Percentiles rank a stretch among this genome's conserved stretches.
Conservation (phyloP, 2,888 invertebrate genomes). For the Nysson spinosus region DNA sequence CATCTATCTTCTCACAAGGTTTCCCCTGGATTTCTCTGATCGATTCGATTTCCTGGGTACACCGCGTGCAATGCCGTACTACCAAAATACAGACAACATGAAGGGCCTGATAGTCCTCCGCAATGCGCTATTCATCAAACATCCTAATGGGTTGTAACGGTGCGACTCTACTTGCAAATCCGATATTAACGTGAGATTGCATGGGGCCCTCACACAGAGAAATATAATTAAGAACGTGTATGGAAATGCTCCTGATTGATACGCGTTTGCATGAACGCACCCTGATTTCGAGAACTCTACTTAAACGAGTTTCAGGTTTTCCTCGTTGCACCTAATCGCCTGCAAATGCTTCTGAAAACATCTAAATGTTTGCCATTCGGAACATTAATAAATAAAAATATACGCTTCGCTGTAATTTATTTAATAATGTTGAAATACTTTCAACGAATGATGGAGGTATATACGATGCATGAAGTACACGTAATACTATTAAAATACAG, state of each 20-base stretch:
- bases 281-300: background rate
- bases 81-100: slow-evolving; percentile 43
- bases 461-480: no score
- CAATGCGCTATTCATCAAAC: slow-evolving; percentile 56
- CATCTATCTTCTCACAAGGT: slow-evolving; percentile 13
- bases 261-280: slow-evolving; percentile 5
- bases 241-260: slow-evolving; percentile 7
- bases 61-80: background rate
- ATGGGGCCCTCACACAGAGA: slow-evolving; percentile 14
- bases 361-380: no score
- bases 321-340: no score
- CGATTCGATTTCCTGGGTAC: slow-evolving; percentile 19
- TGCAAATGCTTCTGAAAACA: no score
- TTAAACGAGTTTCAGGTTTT: background rate
- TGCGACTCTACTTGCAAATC: slow-evolving; percentile 40
- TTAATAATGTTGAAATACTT: no score
- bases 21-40: slow-evolving; percentile 27
- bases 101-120: slow-evolving; percentile 48
- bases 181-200: slow-evolving; percentile 26
- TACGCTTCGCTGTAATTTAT: no score
- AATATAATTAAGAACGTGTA: slow-evolving; percentile 42
- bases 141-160: slow-evolving; percentile 58
- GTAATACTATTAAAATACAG: no score
- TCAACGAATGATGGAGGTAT: no score
- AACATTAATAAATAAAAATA: no score